Conservation (phyloP, 2,113 vertebrate genomes). For the Campylomormyrus tamandua region DNA sequence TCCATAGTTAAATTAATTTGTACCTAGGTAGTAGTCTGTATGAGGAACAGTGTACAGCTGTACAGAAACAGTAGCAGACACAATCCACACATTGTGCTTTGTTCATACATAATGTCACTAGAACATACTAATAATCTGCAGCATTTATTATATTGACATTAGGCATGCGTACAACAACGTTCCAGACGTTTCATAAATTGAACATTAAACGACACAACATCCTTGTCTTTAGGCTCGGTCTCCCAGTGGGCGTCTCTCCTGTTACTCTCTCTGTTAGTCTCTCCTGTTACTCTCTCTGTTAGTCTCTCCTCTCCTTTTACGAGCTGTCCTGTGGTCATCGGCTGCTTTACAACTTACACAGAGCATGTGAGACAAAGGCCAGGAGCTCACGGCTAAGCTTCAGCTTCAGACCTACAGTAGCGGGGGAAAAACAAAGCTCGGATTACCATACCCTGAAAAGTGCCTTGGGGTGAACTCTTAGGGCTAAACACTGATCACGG, state of each 20-base stretch:
- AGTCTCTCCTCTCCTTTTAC: background rate
- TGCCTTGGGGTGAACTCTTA: background rate
- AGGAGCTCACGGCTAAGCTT: background rate
- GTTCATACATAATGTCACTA: constrained; percentile 22
- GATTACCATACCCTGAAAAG: background rate
- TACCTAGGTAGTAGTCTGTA: constrained; percentile 20
- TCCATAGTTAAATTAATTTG: constrained; percentile 22
- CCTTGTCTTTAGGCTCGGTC: background rate
- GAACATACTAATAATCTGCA: constrained; percentile 21
- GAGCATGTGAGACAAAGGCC: background rate
- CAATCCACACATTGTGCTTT: constrained; percentile 25
- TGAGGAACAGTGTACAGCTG: constrained; percentile 21
- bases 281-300: too few species aligned
- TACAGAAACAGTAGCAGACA: constrained; percentile 25
- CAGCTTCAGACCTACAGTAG: too few species aligned
- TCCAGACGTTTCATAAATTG: constrained; percentile 19
- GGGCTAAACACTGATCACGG: background rate
- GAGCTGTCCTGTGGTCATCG: background rate
- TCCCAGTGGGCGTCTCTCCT: background rate
- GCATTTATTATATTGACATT: constrained; percentile 18
- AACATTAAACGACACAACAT: background rate
- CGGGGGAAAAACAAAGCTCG: background rate
- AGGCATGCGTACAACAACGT: constrained; percentile 20
- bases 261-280: background rate
- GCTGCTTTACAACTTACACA: background rate